These are phyloP conservation scores for Cephus spinipes DNA, from an alignment of 2,888 invertebrate species.

Conservation along the genomic window DNA sequence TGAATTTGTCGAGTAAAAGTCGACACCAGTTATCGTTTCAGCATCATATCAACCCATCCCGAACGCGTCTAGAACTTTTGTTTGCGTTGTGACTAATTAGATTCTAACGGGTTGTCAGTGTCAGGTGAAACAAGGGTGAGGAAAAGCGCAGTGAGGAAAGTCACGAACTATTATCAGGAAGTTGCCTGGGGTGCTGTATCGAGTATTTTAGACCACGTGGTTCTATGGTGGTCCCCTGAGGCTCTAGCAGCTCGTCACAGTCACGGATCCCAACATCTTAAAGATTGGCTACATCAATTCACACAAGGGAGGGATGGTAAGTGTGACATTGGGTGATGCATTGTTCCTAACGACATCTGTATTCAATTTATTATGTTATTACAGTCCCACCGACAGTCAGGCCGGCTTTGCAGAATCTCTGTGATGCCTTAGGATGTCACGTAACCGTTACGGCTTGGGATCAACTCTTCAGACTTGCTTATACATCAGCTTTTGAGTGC, in stretches of 20 bases:
- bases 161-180: constrained; percentile 78
- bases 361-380: constrained; percentile 61
- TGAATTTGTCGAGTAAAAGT: not conserved
- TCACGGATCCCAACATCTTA: constrained; percentile 54
- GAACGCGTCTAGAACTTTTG: not conserved
- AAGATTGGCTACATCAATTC: constrained; percentile 58
- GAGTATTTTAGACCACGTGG: constrained; percentile 82
- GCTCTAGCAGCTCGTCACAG: constrained; percentile 75
- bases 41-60: not conserved
- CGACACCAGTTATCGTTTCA: not conserved
- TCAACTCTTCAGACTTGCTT: constrained; percentile 71
- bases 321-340: not conserved
- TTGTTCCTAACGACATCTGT: not conserved
- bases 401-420: constrained; percentile 79
- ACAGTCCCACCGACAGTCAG: constrained; percentile 75
- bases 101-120: not conserved
- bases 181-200: constrained; percentile 86
- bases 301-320: constrained; percentile 49
- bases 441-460: constrained; percentile 87
- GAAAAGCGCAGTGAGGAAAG: constrained; percentile 73
- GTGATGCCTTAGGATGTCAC: constrained; percentile 83
- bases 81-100: not conserved
- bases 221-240: constrained; percentile 86
- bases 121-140: constrained; percentile 73
- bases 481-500: constrained; percentile 67